A percentile compares a stretch with the other conserved stretches of the same genome.
These are phyloP conservation scores for Aplocera efformata DNA, from an alignment of 2,888 invertebrate species.

Conservation along the genomic window DNA sequence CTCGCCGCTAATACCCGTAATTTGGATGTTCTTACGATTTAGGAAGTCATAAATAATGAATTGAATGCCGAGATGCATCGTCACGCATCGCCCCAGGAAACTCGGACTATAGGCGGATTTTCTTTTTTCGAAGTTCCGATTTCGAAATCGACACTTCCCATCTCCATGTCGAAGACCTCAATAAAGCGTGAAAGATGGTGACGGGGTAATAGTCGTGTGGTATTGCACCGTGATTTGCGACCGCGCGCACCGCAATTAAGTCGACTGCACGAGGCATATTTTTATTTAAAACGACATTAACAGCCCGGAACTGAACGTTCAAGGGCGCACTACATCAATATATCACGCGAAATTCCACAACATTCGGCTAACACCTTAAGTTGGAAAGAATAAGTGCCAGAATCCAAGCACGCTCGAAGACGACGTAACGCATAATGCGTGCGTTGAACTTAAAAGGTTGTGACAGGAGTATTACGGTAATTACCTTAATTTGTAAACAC, in stretches of 20 bases:
- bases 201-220: slow-evolving; percentile 20
- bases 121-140: neutral
- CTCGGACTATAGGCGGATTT: slow-evolving; percentile 11
- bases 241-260: slow-evolving; percentile 51
- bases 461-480: slow-evolving; percentile 73
- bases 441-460: slow-evolving; percentile 76
- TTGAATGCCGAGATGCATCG: slow-evolving; percentile 24
- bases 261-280: slow-evolving; percentile 48
- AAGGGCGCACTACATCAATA: slow-evolving; percentile 64
- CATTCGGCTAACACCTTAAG: slow-evolving; percentile 51
- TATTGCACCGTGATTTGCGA: slow-evolving; percentile 45
- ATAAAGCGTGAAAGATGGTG: slow-evolving; percentile 27
- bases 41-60: slow-evolving; percentile 45
- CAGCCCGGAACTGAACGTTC: slow-evolving; percentile 61
- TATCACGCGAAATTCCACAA: slow-evolving; percentile 50
- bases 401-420: slow-evolving; percentile 34
- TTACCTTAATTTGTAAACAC: slow-evolving; percentile 76
- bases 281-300: slow-evolving; percentile 69
- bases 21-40: slow-evolving; percentile 42
- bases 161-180: slow-evolving; percentile 28
- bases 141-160: slow-evolving; percentile 29
- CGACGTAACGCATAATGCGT: slow-evolving; percentile 52
- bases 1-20: slow-evolving; percentile 39
- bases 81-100: slow-evolving; percentile 27
- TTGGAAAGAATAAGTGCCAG: slow-evolving; percentile 47